Evolutionary conservation across 2,888 invertebrate species (phyloP), one percentile per base, ranked within the genome.

Genomic region (Lasioglossum calceatum): DNA sequence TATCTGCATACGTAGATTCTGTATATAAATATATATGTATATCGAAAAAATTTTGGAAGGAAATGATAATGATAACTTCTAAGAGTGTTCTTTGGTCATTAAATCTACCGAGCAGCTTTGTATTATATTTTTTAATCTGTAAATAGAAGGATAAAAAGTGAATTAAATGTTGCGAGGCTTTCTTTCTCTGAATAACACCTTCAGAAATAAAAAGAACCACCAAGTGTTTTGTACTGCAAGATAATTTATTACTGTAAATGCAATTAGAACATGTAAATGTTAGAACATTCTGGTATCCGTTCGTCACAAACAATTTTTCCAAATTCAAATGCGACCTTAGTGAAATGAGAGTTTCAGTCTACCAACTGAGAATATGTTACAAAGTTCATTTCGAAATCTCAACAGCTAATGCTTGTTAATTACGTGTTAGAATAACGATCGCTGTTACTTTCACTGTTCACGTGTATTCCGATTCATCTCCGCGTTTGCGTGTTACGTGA

Each of bases 191-290:
- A 19, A 23, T 19, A 70, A 39, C 4, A 70, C 1, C 23, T 70
- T 39, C 36, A 39, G 70, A 39, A 70, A 70, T n/a, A 23, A 70
- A 23, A 4, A 23, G 36, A 39, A 70, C n/a, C 44, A 23, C 19
- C 39, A 70, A 39, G 23, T 39, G 36, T 39, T 36, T 70, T 70
- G 39, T 71, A 71, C 39, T 71, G n/a, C 42, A 71, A 42, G 42
- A 71, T 42, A 71, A 71, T 71, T 71, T 42, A 71, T 71, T 71
- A 71, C 42, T 42, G 71, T 71, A 71, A 39, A 42, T 71, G 70
- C 70, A 71, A 42, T 71, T 42, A n/a, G 71, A 71, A 71, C 42
- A 42, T 71, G 42, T 42, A 42, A 71, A 71, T 71, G n/a, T 42
- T 42, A 42, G 71, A 42, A 71, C 42, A 71, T 71, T 71, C 71